Conservation (phyloP, 2,888 invertebrate genomes). For the Halocaridina rubra region DNA sequence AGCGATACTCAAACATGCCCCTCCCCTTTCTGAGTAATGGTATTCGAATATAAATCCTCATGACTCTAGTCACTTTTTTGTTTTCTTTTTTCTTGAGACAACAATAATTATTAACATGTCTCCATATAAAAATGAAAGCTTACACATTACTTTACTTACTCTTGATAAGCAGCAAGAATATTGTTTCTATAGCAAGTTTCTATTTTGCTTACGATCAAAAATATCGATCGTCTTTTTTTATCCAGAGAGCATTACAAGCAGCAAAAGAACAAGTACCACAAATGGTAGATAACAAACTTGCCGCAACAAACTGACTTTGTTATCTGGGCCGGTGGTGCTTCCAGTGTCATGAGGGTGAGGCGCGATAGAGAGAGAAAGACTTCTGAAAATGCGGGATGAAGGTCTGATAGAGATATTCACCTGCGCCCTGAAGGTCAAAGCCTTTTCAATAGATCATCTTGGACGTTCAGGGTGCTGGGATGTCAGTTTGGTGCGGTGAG, state of each 20-base stretch:
- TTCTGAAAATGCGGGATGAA: constrained; percentile 43
- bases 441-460: background rate
- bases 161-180: too few relatives aligned
- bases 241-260: background rate
- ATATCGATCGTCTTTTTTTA: background rate
- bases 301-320: constrained; percentile 59
- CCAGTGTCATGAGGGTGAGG: constrained; percentile 45
- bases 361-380: too few relatives aligned
- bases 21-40: constrained; percentile 32
- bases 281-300: background rate
- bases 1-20: constrained; percentile 42
- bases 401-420: constrained; percentile 42
- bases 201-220: background rate
- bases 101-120: too few relatives aligned
- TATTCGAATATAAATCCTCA: too few relatives aligned
- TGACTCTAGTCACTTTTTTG: constrained; percentile 52
- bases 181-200: constrained; percentile 32
- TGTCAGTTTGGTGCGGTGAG: constrained; percentile 60
- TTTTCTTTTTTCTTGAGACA: too few relatives aligned
- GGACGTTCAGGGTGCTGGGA: constrained; percentile 54
- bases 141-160: too few relatives aligned
- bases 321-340: constrained; percentile 28
- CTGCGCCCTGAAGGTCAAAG: constrained; percentile 48
- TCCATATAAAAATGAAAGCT: too few relatives aligned
- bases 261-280: too few relatives aligned